These are phyloP conservation scores for Beroe ovata DNA, from an alignment of 37 sponge, comb jelly and placozoan species.

Conservation along the genomic window DNA sequence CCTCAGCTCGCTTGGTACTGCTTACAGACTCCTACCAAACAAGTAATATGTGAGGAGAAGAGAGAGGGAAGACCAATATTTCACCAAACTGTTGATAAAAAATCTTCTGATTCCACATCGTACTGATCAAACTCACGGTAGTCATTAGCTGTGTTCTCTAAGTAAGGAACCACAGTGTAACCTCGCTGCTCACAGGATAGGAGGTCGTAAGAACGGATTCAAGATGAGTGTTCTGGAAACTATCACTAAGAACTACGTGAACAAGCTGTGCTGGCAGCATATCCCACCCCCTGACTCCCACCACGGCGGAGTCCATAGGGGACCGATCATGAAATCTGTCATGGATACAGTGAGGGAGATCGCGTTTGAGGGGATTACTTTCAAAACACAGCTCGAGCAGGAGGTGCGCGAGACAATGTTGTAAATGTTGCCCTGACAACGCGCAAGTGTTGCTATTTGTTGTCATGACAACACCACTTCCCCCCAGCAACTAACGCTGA, in stretches of 20 bases:
- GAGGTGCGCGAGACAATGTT: too few species aligned
- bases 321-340: background rate
- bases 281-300: background rate
- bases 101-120: too few species aligned
- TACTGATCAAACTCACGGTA: too few species aligned
- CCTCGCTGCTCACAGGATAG: background rate
- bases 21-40: slow-evolving; percentile 2
- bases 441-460: too few species aligned
- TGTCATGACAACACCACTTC: too few species aligned
- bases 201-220: background rate
- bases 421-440: too few species aligned
- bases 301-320: too few species aligned
- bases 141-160: too few species aligned
- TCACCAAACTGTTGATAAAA: too few species aligned
- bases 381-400: background rate
- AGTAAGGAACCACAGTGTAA: too few species aligned
- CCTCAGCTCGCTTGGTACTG: background rate
- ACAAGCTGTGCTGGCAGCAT: background rate
- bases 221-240: background rate
- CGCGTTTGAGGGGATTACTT: background rate
- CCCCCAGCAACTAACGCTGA: background rate
- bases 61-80: too few species aligned
- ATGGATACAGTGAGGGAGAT: background rate
- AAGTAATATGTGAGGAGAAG: too few species aligned
- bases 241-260: background rate